Conservation (phyloP, 2,113 vertebrate species). For the Pteruthius melanotis region DNA sequence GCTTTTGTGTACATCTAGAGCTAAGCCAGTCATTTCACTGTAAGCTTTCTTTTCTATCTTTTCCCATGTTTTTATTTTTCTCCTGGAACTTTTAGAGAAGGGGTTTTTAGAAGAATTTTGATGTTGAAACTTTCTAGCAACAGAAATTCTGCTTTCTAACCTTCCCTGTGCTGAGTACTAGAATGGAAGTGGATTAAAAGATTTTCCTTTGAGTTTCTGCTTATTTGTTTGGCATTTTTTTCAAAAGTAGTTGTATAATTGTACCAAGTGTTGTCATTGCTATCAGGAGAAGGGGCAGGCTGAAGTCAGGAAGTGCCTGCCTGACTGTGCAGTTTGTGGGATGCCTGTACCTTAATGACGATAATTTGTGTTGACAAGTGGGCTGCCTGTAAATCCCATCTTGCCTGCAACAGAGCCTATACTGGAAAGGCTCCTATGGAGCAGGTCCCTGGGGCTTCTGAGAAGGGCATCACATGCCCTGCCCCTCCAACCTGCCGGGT, state of each 20-base stretch:
- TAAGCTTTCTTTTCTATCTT: neutral
- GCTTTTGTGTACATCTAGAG: neutral
- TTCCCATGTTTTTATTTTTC: neutral
- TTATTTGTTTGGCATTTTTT: neutral
- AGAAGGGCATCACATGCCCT: neutral
- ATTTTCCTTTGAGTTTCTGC: neutral
- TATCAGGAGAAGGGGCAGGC: neutral
- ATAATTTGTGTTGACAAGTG: neutral
- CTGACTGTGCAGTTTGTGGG: neutral
- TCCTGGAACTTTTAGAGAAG: neutral
- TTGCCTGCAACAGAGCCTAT: neutral
- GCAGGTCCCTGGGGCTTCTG: neutral
- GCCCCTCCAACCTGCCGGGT: neutral
- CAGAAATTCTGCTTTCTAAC: neutral
- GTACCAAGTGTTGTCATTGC: neutral
- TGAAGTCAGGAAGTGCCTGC: neutral
- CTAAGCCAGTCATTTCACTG: neutral
- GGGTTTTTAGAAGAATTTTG: neutral
- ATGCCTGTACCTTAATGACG: neutral
- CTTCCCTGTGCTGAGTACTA: neutral
- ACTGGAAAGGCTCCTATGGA: neutral
- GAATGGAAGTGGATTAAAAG: neutral
- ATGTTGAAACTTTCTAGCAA: neutral
- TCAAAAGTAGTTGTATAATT: neutral
- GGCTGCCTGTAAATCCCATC: neutral